phyloP scores from a whole-genome alignment of 2,888 invertebrate species.

The Melanargia galathea region DNA sequence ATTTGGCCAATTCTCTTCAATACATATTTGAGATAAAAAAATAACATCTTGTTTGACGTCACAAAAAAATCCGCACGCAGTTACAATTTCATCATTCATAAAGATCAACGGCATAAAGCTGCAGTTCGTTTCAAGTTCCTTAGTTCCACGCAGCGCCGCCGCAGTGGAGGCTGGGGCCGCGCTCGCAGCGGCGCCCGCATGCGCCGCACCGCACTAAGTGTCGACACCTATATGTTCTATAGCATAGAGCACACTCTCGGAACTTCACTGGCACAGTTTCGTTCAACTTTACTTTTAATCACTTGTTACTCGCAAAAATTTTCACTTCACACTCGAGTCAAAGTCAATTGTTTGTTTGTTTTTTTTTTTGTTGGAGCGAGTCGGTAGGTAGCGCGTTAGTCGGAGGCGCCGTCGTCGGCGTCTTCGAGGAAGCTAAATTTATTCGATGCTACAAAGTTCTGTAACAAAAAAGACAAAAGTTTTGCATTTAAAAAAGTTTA shows the following conservation, averaged over 20 bases:
- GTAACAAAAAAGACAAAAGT: conserved; percentile 53
- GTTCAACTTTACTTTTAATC: conserved; percentile 57
- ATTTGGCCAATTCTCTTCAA: too few species aligned
- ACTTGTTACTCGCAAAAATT: conserved; percentile 73
- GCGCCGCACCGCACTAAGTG: conserved; percentile 59
- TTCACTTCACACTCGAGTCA: conserved; percentile 79
- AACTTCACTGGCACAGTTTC: conserved; percentile 65
- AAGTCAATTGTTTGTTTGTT: conserved; percentile 36
- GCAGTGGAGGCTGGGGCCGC: conserved; percentile 68
- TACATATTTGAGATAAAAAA: too few species aligned
- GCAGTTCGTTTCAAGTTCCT: too few species aligned
- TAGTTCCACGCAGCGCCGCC: neutral
- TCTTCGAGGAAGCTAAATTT: conserved; percentile 89
- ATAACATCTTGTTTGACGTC: too few species aligned
- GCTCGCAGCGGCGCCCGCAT: conserved; percentile 68
- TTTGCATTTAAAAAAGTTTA: too few species aligned
- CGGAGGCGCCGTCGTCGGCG: conserved; percentile 82
- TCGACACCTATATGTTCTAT: conserved; percentile 65
- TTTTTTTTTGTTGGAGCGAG: conserved; percentile 59
- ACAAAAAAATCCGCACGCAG: too few species aligned
- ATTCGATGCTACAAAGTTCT: conserved; percentile 89
- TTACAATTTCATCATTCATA: too few species aligned
- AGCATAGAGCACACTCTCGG: conserved; percentile 68
- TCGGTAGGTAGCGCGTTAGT: conserved; percentile 55
- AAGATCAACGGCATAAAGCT: neutral